Conservation (phyloP, 2,797 vertebrate species). For the Ptychobarbus kaznakovi region DNA sequence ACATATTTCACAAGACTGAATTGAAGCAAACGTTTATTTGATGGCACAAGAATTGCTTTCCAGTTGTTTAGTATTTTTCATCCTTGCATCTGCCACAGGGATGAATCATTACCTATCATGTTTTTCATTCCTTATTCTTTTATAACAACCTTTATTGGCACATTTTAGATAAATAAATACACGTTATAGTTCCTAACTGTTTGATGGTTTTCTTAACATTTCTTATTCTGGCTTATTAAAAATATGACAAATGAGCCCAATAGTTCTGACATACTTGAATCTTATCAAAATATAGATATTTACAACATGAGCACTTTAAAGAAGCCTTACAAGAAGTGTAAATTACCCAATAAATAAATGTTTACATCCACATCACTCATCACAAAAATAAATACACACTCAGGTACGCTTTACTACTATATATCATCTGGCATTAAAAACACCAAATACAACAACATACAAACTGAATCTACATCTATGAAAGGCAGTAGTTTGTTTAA, state of each 20-base stretch:
- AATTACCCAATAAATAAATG: conserved; percentile 10
- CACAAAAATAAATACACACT: conserved; percentile 25
- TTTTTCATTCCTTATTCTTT: conserved; percentile 55
- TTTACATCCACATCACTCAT: conserved; percentile 9
- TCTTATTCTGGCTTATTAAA: neutral
- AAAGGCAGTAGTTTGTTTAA: neutral
- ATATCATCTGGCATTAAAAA: conserved; percentile 12
- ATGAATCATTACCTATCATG: conserved; percentile 32
- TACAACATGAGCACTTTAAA: conserved; percentile 72
- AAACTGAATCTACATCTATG: neutral
- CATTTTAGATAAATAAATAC: conserved; percentile 71
- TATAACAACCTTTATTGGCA: conserved; percentile 66
- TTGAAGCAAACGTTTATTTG: conserved; percentile 31
- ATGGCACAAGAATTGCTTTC: conserved; percentile 39
- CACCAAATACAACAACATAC: neutral
- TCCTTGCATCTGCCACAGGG: conserved; percentile 28
- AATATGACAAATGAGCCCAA: neutral
- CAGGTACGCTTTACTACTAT: neutral
- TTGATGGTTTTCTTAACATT: neutral
- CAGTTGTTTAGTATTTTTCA: conserved; percentile 10
- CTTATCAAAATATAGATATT: conserved; percentile 79
- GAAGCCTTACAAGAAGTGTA: conserved; percentile 59
- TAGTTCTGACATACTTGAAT: conserved; percentile 67
- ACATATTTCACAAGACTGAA: conserved; percentile 28
- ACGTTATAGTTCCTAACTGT: conserved; percentile 49